These are phyloP conservation scores for Lagria hirta DNA, from an alignment of 2,888 invertebrate genomes.

Conservation along the genomic window DNA sequence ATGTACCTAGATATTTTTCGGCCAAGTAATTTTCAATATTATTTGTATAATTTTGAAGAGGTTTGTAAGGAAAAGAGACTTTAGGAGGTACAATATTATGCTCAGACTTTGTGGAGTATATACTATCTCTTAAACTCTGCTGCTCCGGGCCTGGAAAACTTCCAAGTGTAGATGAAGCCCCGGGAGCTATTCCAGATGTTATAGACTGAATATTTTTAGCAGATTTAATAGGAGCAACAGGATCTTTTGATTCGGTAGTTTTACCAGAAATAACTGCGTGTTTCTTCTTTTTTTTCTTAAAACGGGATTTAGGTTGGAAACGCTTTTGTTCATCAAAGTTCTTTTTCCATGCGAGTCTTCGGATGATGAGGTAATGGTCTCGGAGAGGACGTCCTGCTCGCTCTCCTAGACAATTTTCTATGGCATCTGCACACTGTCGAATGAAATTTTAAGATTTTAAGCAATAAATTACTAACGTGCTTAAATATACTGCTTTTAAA, in stretches of 20 bases:
- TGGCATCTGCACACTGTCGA: constrained; percentile 49
- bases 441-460: constrained; percentile 1
- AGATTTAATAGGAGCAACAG: constrained; percentile 29
- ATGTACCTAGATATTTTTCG: constrained; percentile 51
- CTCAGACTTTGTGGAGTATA: constrained; percentile 42
- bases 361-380: constrained; percentile 51
- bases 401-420: constrained; percentile 50
- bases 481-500: too few relatives aligned
- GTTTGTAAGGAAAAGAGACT: constrained; percentile 42
- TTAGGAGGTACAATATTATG: constrained; percentile 42
- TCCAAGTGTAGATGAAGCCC: background rate
- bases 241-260: constrained; percentile 26
- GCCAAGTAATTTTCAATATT: constrained; percentile 53
- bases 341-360: constrained; percentile 49
- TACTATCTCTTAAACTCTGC: constrained; percentile 37
- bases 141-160: too few relatives aligned
- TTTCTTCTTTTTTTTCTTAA: constrained; percentile 39
- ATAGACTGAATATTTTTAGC: constrained; percentile 15
- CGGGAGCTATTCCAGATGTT: background rate
- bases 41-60: constrained; percentile 49
- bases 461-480: background rate
- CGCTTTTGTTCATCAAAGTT: constrained; percentile 43
- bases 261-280: constrained; percentile 25
- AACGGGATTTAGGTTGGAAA: constrained; percentile 38
- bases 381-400: constrained; percentile 49